Percentiles rank a stretch among this genome's conserved stretches.
Conservation (phyloP, 2,888 invertebrate genomes). For the Plagiodera versicolora region DNA sequence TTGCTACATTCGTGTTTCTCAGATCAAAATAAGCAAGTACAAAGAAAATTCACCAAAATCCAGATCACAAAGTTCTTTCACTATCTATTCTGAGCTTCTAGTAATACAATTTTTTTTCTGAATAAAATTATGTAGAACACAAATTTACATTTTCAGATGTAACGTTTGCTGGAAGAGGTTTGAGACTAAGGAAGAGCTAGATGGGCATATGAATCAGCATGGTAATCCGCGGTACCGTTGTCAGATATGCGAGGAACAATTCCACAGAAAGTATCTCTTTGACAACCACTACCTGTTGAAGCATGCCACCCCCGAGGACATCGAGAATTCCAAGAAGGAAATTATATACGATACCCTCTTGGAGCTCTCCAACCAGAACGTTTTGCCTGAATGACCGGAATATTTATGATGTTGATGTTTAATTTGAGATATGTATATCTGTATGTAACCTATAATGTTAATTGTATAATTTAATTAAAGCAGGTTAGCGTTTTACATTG, state of each 20-base stretch:
- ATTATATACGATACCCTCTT: conserved; percentile 27
- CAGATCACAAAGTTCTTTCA: too few species aligned
- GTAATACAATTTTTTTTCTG: too few species aligned
- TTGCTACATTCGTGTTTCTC: too few species aligned
- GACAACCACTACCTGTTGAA: conserved; percentile 28
- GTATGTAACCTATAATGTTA: too few species aligned
- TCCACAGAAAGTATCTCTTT: conserved; percentile 28
- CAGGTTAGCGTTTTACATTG: too few species aligned
- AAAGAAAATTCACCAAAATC: too few species aligned
- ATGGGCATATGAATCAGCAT: conserved; percentile 26
- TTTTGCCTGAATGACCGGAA: neutral
- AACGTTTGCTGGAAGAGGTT: conserved; percentile 32
- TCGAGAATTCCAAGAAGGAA: conserved; percentile 27
- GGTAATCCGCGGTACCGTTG: conserved; percentile 27
- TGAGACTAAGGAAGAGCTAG: conserved; percentile 24
- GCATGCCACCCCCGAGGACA: conserved; percentile 26
- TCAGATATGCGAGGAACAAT: conserved; percentile 30
- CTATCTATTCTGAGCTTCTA: too few species aligned
- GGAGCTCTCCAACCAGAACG: conserved; percentile 24
- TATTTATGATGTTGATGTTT: too few species aligned
- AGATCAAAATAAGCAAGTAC: too few species aligned
- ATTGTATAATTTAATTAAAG: too few species aligned
- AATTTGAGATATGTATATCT: too few species aligned
- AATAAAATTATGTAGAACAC: too few species aligned
- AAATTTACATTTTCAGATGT: conserved; percentile 17